Conservation (phyloP, 2,888 invertebrate species). For the Abrostola tripartita region DNA sequence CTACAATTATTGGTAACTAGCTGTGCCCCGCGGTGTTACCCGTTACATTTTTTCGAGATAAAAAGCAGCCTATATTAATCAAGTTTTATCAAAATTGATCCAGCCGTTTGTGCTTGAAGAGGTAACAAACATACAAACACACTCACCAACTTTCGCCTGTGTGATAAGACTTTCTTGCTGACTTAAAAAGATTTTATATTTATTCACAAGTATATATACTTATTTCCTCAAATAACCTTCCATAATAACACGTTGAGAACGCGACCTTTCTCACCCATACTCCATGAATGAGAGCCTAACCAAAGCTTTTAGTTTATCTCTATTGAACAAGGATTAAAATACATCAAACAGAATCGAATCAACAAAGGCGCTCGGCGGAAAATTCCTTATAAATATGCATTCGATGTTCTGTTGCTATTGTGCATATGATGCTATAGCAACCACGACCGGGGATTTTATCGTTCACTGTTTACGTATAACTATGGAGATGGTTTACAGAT, state of each 20-base stretch:
- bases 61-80: too few relatives aligned
- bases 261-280: conserved; percentile 6
- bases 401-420: conserved; percentile 21
- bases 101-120: too few relatives aligned
- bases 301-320: conserved; percentile 12
- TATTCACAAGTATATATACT: not conserved
- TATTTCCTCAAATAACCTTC: not conserved
- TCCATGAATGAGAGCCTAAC: conserved; percentile 12
- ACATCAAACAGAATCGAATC: conserved; percentile 27
- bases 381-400: conserved; percentile 57
- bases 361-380: conserved; percentile 39
- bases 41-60: too few relatives aligned
- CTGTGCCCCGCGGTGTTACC: too few relatives aligned
- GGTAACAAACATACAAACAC: too few relatives aligned
- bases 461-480: not conserved
- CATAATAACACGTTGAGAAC: not conserved
- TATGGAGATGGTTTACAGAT: too few relatives aligned
- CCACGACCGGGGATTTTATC: conserved; percentile 3
- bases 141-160: too few relatives aligned
- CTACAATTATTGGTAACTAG: too few relatives aligned
- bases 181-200: too few relatives aligned
- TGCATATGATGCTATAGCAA: conserved; percentile 29
- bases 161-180: too few relatives aligned
- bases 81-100: too few relatives aligned
- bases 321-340: conserved; percentile 26